Evolutionary conservation across 1,140 invertebrate genomes (phyloP).

Genomic region (Ctenoplectra terminalis): DNA sequence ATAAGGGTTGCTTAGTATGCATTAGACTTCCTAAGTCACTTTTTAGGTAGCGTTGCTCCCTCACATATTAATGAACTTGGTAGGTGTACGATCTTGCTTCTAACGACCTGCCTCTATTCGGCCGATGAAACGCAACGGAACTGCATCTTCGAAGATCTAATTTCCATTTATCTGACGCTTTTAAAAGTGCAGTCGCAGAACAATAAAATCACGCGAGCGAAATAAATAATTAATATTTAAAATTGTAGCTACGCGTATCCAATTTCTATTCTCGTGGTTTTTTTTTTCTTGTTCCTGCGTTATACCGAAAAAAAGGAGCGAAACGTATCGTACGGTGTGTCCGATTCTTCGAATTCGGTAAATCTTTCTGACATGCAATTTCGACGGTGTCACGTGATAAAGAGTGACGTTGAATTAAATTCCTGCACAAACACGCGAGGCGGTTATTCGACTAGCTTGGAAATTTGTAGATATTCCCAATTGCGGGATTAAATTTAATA

Average conservation of each 20-base stretch:
- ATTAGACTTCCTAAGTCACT: slow-evolving; percentile 82
- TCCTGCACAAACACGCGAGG: slow-evolving; percentile 43
- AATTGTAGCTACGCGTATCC: background rate
- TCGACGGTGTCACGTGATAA: slow-evolving; percentile 55
- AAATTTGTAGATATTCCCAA: slow-evolving; percentile 48
- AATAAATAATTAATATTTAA: background rate
- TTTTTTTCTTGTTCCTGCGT: too few relatives aligned
- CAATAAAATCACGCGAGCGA: too few relatives aligned
- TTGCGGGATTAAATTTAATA: slow-evolving; percentile 57
- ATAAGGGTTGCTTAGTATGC: slow-evolving; percentile 81
- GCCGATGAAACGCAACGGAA: slow-evolving; percentile 45
- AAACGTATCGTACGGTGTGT: slow-evolving; percentile 5
- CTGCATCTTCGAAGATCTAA: background rate
- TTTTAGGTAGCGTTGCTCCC: slow-evolving; percentile 75
- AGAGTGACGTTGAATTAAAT: slow-evolving; percentile 69
- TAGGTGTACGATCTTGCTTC: slow-evolving; percentile 46
- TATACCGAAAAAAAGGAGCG: background rate
- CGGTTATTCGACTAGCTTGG: too few relatives aligned
- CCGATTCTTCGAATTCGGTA: slow-evolving; percentile 38
- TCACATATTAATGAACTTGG: slow-evolving; percentile 77
- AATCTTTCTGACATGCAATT: slow-evolving; percentile 66
- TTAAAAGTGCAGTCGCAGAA: too few relatives aligned
- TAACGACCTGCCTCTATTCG: slow-evolving; percentile 56
- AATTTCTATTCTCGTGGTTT: background rate
- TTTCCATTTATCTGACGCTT: too few relatives aligned